Evolutionary conservation across 2,888 invertebrate species (phyloP).

Genomic region (Rhaphigaster nebulosa): DNA sequence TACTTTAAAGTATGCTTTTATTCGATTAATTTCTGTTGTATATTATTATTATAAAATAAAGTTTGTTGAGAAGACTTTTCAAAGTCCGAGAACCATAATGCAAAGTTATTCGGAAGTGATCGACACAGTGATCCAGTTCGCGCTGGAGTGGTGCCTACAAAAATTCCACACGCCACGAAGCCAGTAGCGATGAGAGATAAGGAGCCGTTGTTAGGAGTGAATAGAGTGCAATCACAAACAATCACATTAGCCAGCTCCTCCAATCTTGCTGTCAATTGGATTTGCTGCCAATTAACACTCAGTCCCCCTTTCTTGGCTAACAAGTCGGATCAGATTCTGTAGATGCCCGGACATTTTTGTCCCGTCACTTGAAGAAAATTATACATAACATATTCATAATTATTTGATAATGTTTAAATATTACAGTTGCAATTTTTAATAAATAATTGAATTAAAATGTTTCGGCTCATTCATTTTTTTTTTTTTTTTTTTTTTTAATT

Average conservation of each 20-base stretch:
- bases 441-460: too few relatives aligned
- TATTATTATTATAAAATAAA: too few relatives aligned
- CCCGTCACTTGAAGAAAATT: background rate
- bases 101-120: too few relatives aligned
- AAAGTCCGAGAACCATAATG: too few relatives aligned
- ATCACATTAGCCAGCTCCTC: constrained; percentile 52
- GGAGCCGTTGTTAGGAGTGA: constrained; percentile 39
- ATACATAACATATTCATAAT: background rate
- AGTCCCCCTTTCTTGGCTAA: constrained; percentile 17
- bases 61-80: too few relatives aligned
- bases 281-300: constrained; percentile 40
- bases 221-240: constrained; percentile 52
- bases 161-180: background rate
- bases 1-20: too few relatives aligned
- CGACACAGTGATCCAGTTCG: background rate
- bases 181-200: background rate
- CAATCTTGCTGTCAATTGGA: constrained; percentile 54
- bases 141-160: background rate
- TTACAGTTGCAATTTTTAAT: background rate
- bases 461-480: too few relatives aligned
- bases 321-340: background rate
- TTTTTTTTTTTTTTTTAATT: too few relatives aligned
- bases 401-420: background rate
- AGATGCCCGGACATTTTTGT: background rate
- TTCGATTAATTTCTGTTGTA: too few relatives aligned